phyloP scores from a whole-genome alignment of 2,113 vertebrate species.

The Larimichthys polyactis region DNA sequence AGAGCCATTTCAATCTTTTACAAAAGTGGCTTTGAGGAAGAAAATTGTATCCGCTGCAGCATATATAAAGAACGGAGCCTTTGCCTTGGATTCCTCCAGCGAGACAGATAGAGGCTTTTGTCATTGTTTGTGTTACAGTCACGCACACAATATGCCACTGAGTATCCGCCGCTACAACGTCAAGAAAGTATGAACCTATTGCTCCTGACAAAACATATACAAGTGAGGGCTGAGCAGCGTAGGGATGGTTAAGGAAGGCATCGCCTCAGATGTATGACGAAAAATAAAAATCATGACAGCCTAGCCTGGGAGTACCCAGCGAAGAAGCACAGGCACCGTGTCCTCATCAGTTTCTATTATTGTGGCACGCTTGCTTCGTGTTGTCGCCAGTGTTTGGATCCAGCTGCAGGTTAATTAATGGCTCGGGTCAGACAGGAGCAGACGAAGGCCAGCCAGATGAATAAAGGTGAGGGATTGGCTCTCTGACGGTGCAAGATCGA shows the following conservation, averaged over 20 bases:
- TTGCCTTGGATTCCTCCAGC: slow-evolving; percentile 26
- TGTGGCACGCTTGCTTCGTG: slow-evolving; percentile 24
- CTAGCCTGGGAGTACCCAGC: slow-evolving; percentile 37
- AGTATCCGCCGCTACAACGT: slow-evolving; percentile 11
- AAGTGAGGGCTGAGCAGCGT: slow-evolving; percentile 2
- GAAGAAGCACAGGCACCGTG: slow-evolving; percentile 27
- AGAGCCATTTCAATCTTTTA: slow-evolving; percentile 30
- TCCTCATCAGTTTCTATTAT: slow-evolving; percentile 70
- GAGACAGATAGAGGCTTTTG: slow-evolving; percentile 44
- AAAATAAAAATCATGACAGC: slow-evolving; percentile 58
- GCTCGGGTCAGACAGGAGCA: slow-evolving; percentile 43
- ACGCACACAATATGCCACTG: slow-evolving; percentile 29
- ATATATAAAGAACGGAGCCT: slow-evolving; percentile 12
- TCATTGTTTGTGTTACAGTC: slow-evolving; percentile 54
- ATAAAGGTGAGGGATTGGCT: slow-evolving; percentile 73
- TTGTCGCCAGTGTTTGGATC: slow-evolving; percentile 47
- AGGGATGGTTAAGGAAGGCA: slow-evolving; percentile 26
- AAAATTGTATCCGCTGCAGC: slow-evolving; percentile 15
- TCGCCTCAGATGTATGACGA: slow-evolving; percentile 60
- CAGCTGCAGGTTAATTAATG: slow-evolving; percentile 73
- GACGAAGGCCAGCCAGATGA: slow-evolving; percentile 66
- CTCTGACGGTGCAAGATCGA: slow-evolving; percentile 62
- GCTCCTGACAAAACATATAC: slow-evolving; percentile 63
- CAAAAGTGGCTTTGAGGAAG: slow-evolving; percentile 49
- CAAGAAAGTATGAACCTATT: slow-evolving; percentile 54